Base-by-base conservation (phyloP, 2,888 invertebrate genomes). In the Nephrocerus scutellatus region DNA sequence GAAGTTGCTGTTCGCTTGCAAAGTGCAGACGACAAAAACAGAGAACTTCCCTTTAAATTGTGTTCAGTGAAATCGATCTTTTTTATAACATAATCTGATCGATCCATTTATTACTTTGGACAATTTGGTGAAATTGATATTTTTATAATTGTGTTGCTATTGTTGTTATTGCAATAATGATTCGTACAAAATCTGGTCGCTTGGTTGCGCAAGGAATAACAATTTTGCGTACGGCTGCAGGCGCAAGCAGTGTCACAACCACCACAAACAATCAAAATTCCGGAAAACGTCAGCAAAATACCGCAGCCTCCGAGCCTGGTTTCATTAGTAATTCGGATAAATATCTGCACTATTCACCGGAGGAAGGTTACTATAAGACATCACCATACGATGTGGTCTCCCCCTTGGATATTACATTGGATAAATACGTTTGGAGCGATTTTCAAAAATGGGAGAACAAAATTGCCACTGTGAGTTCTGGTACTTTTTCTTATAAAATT, bases 401-500 rank as follows among this genome's bases (percentile, higher is more conserved):
- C 9, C 25, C 46, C 6, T 74, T 75, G 0, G 73, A 77, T 46
- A 54, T 68, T 12, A 72, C 76, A 2, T 43, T 82, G 35, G 70
- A 77, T 37, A 76, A 82, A 50, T 76, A 73, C 46, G 67, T 82
- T 4, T 82, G 80, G 79, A 55, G 53, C 13, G 52, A 78, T 55
- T 54, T 80, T 33, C 74, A 77, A 14, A 76, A 71, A 63, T 82
- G 80, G 80, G 72, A 76, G 5, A 72, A 80, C 38, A 72, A 72
- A 48, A 75, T 75, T 5, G 74, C 76, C 22, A 50, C 77, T 57
- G 82, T 82, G 60, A 76, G 77, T 74, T n/a, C n/a, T n/a, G n/a
- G n/a, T n/a, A n/a, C n/a, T n/a, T n/a, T n/a, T n/a, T n/a, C n/a
- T n/a, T n/a, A n/a, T n/a, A n/a, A n/a, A n/a, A n/a, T n/a, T n/a